Base-by-base conservation (phyloP, 2,113 vertebrate species). In the Crypturellus undulatus region DNA sequence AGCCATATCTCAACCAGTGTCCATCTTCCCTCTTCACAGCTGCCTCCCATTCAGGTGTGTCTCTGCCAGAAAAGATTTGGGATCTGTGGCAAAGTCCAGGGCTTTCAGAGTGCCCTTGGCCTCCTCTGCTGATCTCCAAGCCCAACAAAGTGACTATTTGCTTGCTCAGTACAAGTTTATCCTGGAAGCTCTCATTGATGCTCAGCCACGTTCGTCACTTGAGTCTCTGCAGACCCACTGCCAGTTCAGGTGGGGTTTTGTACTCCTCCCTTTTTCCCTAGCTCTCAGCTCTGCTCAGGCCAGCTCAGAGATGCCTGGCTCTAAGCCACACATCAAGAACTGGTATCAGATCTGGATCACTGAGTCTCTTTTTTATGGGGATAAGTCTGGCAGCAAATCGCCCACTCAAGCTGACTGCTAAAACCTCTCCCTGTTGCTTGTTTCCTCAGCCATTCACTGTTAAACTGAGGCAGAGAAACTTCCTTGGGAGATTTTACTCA, bases 261-360 rank as follows among this genome's bases (percentile, higher is more conserved):
- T 14, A 7, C 86, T 82, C 77, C 2, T 54, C 81, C 79, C 62
- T 94, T 91, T 84, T 24, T 26, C 62, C 73, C n/a, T 87, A 84
- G 81, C 84, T 72, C 58, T 81, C 30, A 90, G 90, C 52, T 68
- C 42, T 79, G 73, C 73, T 92, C 0, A 0, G 92, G 87, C 92
- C 95, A 96, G 78, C 87, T 90, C 5, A 0, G 77, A 79, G 80
- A 28, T 73, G 89, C 52, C 89, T 97, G 96, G 95, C 94, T 91
- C 63, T 32, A 2, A 69, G 91, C 92, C 95, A 94, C 75, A 77
- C 91, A 92, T 93, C 94, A 82, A 94, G 87, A 89, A 79, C 92
- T 97, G 94, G 89, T 97, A 97, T 97, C 96, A 97, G 96, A 97
- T 97, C 93, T 97, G 96, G 96, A 97, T 67, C 84, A 62, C 62